Conservation (phyloP, 1,140 invertebrate genomes). For the Eciton burchellii region DNA sequence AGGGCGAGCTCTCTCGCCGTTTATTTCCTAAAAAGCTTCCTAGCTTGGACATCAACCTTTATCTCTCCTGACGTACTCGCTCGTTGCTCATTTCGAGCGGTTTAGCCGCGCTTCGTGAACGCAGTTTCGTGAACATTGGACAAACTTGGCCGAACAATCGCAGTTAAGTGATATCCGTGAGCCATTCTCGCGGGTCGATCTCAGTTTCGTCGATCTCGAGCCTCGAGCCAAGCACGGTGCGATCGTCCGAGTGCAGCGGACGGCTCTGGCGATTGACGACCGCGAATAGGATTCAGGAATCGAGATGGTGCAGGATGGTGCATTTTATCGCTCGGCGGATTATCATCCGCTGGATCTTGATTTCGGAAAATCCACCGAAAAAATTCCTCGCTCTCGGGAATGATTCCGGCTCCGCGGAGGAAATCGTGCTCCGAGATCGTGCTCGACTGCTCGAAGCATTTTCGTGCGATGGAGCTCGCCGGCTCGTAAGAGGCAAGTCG, state of each 20-base stretch:
- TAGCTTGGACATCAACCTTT: no score
- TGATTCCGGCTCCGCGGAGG: no score
- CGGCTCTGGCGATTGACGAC: slow-evolving; percentile 39
- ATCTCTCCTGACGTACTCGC: background rate
- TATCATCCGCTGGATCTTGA: slow-evolving; percentile 7
- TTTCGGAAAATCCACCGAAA: slow-evolving; percentile 9
- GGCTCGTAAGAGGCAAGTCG: no score
- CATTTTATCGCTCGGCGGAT: background rate
- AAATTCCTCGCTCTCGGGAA: background rate
- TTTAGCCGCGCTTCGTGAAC: no score
- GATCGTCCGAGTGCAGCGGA: slow-evolving; percentile 38
- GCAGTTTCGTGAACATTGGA: slow-evolving; percentile 21
- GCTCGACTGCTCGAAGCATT: no score
- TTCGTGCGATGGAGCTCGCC: no score
- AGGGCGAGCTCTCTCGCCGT: no score
- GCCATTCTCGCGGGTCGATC: slow-evolving; percentile 28
- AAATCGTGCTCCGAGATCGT: no score
- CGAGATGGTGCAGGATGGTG: slow-evolving; percentile 37
- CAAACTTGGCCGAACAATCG: slow-evolving; percentile 21
- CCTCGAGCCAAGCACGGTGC: slow-evolving; percentile 13
- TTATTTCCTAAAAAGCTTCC: no score
- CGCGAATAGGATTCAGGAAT: slow-evolving; percentile 63
- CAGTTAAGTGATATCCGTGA: slow-evolving; percentile 38
- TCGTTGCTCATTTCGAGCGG: no score
- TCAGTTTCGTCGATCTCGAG: slow-evolving; percentile 34